Conservation (phyloP, 1,140 invertebrate genomes). For the Platorchestia sp. region DNA sequence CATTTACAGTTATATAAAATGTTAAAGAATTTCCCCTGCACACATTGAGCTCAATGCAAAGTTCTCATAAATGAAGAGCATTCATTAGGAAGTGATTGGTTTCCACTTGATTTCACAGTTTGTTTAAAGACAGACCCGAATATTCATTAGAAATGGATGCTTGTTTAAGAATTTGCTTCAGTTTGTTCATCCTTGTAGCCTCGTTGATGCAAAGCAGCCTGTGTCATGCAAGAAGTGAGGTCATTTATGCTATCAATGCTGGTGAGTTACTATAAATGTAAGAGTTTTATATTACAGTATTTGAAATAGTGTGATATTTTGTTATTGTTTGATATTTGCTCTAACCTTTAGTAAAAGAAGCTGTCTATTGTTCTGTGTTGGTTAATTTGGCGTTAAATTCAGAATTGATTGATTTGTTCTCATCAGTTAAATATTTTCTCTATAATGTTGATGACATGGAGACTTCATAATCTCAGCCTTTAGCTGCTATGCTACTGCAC, state of each 20-base stretch:
- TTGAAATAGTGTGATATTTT: no score
- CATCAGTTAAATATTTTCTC: no score
- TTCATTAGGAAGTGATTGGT: not conserved
- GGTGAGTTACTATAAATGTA: not conserved
- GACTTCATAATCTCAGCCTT: no score
- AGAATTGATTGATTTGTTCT: no score
- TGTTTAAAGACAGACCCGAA: not conserved
- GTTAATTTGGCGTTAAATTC: no score
- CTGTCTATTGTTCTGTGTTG: no score
- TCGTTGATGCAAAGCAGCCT: not conserved
- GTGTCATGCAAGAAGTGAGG: conserved; percentile 31
- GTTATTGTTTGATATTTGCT: no score
- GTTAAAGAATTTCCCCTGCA: not conserved
- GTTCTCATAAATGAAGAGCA: not conserved
- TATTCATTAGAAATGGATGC: not conserved
- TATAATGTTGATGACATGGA: no score
- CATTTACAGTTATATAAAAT: not conserved
- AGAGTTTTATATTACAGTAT: not conserved
- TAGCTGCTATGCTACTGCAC: no score
- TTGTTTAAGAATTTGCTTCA: not conserved
- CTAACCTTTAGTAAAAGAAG: not conserved
- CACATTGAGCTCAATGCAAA: not conserved
- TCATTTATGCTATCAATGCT: conserved; percentile 49
- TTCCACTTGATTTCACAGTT: not conserved
- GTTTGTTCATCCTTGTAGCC: not conserved